These are phyloP conservation scores for Hirundichthys speculiger DNA, from an alignment of 2,113 vertebrate genomes.

Conservation along the genomic window DNA sequence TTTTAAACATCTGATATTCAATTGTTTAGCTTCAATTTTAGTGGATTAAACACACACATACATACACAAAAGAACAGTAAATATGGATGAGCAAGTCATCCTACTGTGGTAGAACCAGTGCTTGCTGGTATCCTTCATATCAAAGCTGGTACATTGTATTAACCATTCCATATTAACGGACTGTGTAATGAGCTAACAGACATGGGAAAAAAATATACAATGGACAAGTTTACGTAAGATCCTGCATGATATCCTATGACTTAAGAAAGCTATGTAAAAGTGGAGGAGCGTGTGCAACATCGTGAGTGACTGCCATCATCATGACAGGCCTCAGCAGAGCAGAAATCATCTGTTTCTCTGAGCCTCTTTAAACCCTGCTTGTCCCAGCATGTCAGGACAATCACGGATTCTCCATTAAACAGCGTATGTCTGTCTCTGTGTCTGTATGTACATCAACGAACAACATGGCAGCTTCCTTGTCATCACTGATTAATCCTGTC, in stretches of 20 bases:
- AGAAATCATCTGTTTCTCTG: slow-evolving; percentile 6
- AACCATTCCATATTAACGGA: not conserved
- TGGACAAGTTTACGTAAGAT: not conserved
- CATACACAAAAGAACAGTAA: too few species aligned
- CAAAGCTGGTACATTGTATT: not conserved
- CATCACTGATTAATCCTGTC: slow-evolving; percentile 56
- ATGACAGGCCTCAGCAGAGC: not conserved
- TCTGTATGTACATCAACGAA: not conserved
- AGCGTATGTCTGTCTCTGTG: not conserved
- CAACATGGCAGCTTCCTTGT: slow-evolving; percentile 43
- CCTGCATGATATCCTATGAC: not conserved
- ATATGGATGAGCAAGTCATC: too few species aligned
- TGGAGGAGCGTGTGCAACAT: not conserved
- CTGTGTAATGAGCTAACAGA: not conserved
- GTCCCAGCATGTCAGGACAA: not conserved
- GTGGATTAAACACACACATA: too few species aligned
- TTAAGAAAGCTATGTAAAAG: not conserved
- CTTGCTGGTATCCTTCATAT: not conserved
- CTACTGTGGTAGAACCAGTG: not conserved
- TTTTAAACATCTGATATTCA: too few species aligned
- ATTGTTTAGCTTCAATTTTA: too few species aligned
- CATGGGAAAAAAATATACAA: too few species aligned
- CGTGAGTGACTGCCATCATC: not conserved
- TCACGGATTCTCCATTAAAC: not conserved
- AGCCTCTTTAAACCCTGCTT: slow-evolving; percentile 13